These are phyloP conservation scores for Spodoptera littoralis DNA, from an alignment of 2,888 invertebrate species.

Conservation along the genomic window DNA sequence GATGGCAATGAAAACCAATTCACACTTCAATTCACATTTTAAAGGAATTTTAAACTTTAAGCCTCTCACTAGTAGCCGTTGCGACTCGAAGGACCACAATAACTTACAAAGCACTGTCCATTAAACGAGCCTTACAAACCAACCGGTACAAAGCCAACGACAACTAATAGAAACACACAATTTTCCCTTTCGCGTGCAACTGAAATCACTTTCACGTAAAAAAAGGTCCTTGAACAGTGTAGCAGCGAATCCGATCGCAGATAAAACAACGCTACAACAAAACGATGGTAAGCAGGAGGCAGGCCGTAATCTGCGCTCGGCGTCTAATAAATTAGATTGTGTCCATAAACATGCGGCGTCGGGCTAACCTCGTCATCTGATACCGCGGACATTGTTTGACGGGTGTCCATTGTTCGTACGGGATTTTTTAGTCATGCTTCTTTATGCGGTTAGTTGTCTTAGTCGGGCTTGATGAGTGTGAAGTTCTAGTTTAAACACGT, in stretches of 20 bases:
- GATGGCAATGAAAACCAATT: too few species aligned
- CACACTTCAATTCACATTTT: too few species aligned
- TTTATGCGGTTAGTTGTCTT: not conserved
- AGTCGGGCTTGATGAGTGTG: not conserved
- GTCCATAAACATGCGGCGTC: constrained; percentile 78
- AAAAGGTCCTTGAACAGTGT: constrained; percentile 46
- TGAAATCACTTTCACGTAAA: constrained; percentile 51
- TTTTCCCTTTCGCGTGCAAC: constrained; percentile 54
- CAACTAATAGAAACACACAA: constrained; percentile 50
- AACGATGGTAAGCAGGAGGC: constrained; percentile 62
- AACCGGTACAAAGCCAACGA: constrained; percentile 12
- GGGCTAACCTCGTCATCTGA: constrained; percentile 77
- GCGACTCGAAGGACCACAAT: too few species aligned
- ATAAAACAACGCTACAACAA: constrained; percentile 59
- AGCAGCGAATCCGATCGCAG: constrained; percentile 49
- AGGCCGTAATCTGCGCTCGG: constrained; percentile 66
- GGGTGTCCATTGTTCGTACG: constrained; percentile 57
- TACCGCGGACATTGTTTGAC: constrained; percentile 73
- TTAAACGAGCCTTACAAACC: constrained; percentile 6
- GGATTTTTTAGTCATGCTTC: not conserved
- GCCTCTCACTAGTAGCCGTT: too few species aligned
- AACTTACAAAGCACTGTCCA: not conserved
- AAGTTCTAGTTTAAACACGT: too few species aligned
- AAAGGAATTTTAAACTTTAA: too few species aligned
- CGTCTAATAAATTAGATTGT: constrained; percentile 81